phyloP scores from a whole-genome alignment of 2,888 invertebrate species.

The Caenorhabditis imperialis region DNA sequence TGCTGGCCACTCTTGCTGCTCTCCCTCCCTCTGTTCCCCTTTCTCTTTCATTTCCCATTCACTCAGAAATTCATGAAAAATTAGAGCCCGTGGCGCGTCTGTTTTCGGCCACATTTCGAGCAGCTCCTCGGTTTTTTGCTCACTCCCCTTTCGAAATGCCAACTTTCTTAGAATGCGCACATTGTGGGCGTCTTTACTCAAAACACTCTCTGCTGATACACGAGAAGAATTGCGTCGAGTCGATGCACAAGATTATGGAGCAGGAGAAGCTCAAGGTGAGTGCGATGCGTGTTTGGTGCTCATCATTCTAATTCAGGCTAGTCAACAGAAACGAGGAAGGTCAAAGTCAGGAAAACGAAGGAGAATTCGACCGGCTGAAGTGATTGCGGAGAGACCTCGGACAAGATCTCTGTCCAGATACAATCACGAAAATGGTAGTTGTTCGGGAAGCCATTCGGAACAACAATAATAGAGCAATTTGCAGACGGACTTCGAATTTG shows the following conservation, averaged over 20 bases:
- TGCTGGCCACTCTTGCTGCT: too few species aligned
- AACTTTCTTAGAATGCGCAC: slow-evolving; percentile 42
- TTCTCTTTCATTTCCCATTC: too few species aligned
- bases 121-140: too few species aligned
- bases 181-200: slow-evolving; percentile 48
- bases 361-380: slow-evolving; percentile 27
- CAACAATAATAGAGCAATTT: slow-evolving; percentile 8
- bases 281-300: not conserved
- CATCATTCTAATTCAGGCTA: not conserved
- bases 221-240: slow-evolving; percentile 35
- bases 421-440: slow-evolving; percentile 25
- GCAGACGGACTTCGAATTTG: slow-evolving; percentile 50
- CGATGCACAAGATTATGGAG: slow-evolving; percentile 29
- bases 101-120: too few species aligned
- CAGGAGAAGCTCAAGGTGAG: slow-evolving; percentile 30
- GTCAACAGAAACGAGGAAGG: slow-evolving; percentile 7
- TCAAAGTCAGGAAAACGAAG: slow-evolving; percentile 37
- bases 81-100: slow-evolving; percentile 25
- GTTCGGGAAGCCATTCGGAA: not conserved
- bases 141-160: slow-evolving; percentile 25
- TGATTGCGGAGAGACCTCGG: slow-evolving; percentile 16
- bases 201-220: slow-evolving; percentile 47
- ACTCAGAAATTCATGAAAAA: slow-evolving; percentile 51
- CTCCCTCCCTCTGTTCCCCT: too few species aligned
- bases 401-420: slow-evolving; percentile 41